Percentiles rank a stretch among this genome's conserved stretches.
Conservation (phyloP, 23 tunicate genomes). For the Trididemnum miniatum region DNA sequence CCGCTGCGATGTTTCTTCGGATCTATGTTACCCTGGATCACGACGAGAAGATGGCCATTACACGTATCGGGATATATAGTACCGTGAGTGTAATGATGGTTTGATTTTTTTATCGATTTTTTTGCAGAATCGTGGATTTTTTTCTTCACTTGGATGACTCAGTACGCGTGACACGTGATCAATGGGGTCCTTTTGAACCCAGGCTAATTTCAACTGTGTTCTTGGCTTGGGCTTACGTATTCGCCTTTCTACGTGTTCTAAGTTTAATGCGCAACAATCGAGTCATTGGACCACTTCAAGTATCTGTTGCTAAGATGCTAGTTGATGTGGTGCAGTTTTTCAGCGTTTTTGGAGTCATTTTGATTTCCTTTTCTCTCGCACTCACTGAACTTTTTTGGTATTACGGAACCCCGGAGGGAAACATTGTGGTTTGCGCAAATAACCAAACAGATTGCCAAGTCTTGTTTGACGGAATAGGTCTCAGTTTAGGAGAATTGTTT, state of each 20-base stretch:
- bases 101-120: background rate
- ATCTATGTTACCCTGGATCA: background rate
- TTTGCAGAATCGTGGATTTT: conserved; percentile 30
- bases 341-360: conserved; percentile 55
- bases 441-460: background rate
- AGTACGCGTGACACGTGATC: background rate
- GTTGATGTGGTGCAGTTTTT: conserved; percentile 70
- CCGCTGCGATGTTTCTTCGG: background rate
- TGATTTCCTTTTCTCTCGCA: conserved; percentile 82
- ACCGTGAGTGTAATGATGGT: background rate
- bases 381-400: conserved; percentile 82
- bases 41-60: background rate
- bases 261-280: conserved; percentile 52
- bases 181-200: conserved; percentile 62
- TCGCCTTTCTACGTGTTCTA: conserved; percentile 59
- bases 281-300: conserved; percentile 79
- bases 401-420: conserved; percentile 69
- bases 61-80: background rate
- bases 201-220: conserved; percentile 55
- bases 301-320: conserved; percentile 78
- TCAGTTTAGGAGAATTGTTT: conserved; percentile 41
- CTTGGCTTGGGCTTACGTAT: conserved; percentile 70
- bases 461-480: conserved; percentile 34
- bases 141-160: background rate
- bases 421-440: background rate